Evolutionary conservation across 1,140 invertebrate species (phyloP), one percentile per base, ranked within the genome.

Genomic region (Acarapis woodi): DNA sequence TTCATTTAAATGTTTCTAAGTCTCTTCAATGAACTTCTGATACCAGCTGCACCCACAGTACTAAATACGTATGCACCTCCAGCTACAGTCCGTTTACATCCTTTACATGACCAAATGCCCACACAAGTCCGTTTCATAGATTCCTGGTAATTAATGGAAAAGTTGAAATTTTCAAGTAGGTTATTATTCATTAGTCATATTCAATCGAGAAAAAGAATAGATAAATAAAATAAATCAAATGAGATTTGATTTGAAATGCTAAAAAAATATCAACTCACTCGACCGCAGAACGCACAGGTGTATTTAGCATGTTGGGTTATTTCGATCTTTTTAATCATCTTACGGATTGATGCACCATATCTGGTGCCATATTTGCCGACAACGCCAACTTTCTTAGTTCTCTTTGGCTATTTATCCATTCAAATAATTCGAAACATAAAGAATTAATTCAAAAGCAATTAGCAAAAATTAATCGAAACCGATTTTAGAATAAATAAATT

Each of bases 251-350:
- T 15, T 8, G 15, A 35, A 22, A 12, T 6, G 16, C 34, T 26
- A 36, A 21, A n/a, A 28, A 15, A 8, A 18, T 21, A 36, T 20
- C 9, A 18, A 26, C 59, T 64, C 61, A 90, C 87, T 68, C 97
- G 99, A 59, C 93, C 93, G 62, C 93, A 99, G 62, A 99, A 99
- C 19, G 78, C 78, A 60, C 93, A 99, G 34, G 85, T 88, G 60
- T 97, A 97, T 67, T 94, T 97, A 40, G 74, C 70, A 57, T 97
- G 93, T 58, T 99, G 93, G 25, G 88, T 88, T 33, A 97, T 79
- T 75, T 99, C 93, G 72, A 97, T 96, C 53, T 97, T 99, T 59
- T 99, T 99, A 21, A 97, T 80, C 71, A 85, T 93, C 60, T 99
- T 99, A 61, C 93, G 70, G n/a, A 99, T 68, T 19, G 88, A 97